A percentile compares a stretch with the other conserved stretches of the same genome.
Evolutionary conservation across 1,140 invertebrate genomes (phyloP).

Genomic region (Drosophila repleta): DNA sequence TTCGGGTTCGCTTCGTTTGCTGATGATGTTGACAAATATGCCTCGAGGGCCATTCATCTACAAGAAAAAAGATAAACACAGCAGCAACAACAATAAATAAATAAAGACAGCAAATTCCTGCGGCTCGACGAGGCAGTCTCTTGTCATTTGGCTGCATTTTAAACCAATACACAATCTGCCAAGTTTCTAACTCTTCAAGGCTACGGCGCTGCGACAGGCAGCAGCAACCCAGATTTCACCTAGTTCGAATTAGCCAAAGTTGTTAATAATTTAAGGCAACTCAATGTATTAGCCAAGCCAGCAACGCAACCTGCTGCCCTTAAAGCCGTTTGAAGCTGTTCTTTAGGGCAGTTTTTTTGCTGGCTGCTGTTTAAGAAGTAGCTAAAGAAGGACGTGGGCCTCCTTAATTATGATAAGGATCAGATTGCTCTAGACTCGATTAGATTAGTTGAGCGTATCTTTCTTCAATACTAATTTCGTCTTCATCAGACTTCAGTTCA

Average conservation of each 20-base stretch:
- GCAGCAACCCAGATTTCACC: neutral
- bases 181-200: conserved; percentile 10
- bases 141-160: conserved; percentile 32
- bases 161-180: conserved; percentile 11
- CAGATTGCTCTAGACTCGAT: too few relatives aligned
- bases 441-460: neutral
- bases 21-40: conserved; percentile 81
- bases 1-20: conserved; percentile 13
- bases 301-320: neutral
- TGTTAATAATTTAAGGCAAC: neutral
- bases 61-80: conserved; percentile 53
- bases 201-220: neutral
- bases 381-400: too few relatives aligned
- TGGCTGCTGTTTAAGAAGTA: too few relatives aligned
- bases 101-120: conserved; percentile 21
- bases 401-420: too few relatives aligned
- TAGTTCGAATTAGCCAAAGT: neutral
- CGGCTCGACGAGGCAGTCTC: conserved; percentile 22
- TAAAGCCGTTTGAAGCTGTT: too few relatives aligned
- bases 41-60: conserved; percentile 62
- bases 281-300: too few relatives aligned
- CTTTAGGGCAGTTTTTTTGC: too few relatives aligned
- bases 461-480: neutral
- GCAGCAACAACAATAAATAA: neutral
- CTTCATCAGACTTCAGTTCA: too few relatives aligned